These are phyloP conservation scores for Drosophila hawaiiensis DNA, from an alignment of 2,888 invertebrate genomes.

Conservation along the genomic window DNA sequence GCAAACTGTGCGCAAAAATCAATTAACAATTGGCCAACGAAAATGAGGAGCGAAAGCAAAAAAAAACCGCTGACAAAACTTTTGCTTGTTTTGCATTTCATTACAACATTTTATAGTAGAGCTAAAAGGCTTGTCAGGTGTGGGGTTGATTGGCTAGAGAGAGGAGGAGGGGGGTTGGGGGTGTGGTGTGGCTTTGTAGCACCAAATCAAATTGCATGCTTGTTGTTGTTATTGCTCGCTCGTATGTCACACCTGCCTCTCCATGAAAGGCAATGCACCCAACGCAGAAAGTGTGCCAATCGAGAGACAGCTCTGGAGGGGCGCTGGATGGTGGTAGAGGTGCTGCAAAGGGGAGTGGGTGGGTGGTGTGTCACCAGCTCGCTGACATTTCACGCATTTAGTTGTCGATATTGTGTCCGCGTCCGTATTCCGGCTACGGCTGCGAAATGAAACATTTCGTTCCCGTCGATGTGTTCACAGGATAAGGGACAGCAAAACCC, in stretches of 20 bases:
- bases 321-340: neutral
- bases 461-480: slow-evolving; percentile 28
- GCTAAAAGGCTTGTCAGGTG: neutral
- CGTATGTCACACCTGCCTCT: slow-evolving; percentile 19
- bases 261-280: slow-evolving; percentile 44
- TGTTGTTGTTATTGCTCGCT: slow-evolving; percentile 23
- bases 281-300: slow-evolving; percentile 40
- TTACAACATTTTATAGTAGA: slow-evolving; percentile 31
- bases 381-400: slow-evolving; percentile 59
- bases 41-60: neutral
- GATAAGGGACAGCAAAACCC: slow-evolving; percentile 43
- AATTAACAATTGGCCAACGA: slow-evolving; percentile 37
- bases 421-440: neutral
- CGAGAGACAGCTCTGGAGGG: neutral
- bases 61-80: slow-evolving; percentile 34
- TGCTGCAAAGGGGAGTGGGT: neutral
- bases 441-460: slow-evolving; percentile 62
- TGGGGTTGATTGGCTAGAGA: neutral
- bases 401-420: slow-evolving; percentile 29
- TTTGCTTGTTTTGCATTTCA: slow-evolving; percentile 45
- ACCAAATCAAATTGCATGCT: slow-evolving; percentile 48
- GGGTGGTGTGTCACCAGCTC: slow-evolving; percentile 30
- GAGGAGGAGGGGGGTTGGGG: neutral
- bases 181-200: neutral
- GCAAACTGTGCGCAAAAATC: slow-evolving; percentile 40